Conservation (phyloP, 2,113 vertebrate species). For the Tachycineta bicolor region DNA sequence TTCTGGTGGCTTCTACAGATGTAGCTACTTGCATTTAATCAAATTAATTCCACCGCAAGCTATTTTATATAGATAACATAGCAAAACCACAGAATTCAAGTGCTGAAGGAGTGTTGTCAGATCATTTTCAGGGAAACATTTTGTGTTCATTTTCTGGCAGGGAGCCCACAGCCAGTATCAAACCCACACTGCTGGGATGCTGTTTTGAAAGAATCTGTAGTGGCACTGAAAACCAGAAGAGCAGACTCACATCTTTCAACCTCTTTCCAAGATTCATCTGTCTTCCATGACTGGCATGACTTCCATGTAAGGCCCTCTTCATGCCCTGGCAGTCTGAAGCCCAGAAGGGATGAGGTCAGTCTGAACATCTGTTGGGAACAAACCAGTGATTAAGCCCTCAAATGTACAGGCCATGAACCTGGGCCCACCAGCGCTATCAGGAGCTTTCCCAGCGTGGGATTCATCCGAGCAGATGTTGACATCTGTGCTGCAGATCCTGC, state of each 20-base stretch:
- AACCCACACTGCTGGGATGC: not conserved
- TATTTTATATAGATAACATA: not conserved
- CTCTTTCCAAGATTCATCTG: not conserved
- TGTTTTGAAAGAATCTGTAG: not conserved
- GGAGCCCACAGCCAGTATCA: not conserved
- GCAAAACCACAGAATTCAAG: not conserved
- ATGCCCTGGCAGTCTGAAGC: not conserved
- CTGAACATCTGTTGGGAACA: not conserved
- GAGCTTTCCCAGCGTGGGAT: not conserved
- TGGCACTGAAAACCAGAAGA: not conserved
- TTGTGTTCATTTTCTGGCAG: not conserved
- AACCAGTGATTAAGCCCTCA: not conserved
- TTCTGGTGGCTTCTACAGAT: not conserved
- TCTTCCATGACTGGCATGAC: not conserved
- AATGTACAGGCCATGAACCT: not conserved
- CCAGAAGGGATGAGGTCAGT: not conserved
- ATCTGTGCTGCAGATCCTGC: not conserved
- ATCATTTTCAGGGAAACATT: not conserved
- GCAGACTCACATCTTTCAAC: not conserved
- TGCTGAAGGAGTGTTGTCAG: not conserved
- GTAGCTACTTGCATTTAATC: not conserved
- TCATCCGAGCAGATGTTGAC: not conserved
- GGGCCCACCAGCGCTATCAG: fast-evolving
- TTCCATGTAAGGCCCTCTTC: not conserved
- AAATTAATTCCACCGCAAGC: not conserved